A percentile compares a stretch with the other conserved stretches of the same genome.
phyloP scores from a whole-genome alignment of 2,113 vertebrate genomes.

The Uropsilus gracilis region DNA sequence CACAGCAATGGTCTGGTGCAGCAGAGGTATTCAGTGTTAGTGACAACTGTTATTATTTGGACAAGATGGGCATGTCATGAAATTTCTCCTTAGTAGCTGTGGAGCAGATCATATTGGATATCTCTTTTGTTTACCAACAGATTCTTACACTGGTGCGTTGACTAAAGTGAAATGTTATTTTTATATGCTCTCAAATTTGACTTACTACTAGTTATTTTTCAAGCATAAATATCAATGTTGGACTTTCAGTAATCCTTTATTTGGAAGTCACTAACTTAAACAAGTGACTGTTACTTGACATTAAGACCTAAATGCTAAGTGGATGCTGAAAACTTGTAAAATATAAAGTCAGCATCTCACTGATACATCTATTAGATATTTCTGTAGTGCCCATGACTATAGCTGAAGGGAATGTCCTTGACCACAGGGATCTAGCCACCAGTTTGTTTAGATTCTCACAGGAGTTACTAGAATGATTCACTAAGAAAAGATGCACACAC shows the following conservation, averaged over 20 bases:
- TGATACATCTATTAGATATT: neutral
- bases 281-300: neutral
- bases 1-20: neutral
- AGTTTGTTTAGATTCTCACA: neutral
- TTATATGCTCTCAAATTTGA: neutral
- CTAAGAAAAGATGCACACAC: neutral
- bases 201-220: neutral
- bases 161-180: neutral
- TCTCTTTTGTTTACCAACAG: neutral
- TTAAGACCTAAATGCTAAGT: conserved; percentile 8
- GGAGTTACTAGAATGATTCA: neutral
- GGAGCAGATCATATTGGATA: neutral
- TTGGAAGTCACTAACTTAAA: neutral
- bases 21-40: neutral
- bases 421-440: neutral
- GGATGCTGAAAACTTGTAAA: neutral
- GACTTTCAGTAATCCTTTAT: conserved; percentile 23
- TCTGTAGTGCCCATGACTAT: neutral
- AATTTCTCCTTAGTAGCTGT: neutral
- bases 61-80: neutral
- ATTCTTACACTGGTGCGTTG: neutral
- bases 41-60: neutral
- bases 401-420: neutral
- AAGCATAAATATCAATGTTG: neutral
- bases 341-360: neutral